Conservation (phyloP, 2,113 vertebrate species). For the Mustela lutreola region DNA sequence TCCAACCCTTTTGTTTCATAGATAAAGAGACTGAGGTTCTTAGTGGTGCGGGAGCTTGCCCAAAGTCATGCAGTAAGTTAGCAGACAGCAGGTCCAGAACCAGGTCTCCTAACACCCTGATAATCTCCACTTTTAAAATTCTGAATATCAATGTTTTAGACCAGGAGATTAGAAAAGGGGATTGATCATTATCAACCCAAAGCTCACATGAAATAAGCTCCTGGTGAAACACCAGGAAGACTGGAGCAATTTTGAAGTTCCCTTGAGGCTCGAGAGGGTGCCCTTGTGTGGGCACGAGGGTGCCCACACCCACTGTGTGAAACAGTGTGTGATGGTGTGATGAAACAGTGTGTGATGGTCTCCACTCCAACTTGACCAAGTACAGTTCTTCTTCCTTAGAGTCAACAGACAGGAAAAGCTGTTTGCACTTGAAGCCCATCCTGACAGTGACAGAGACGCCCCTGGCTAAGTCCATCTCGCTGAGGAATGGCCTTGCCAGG, state of each 20-base stretch:
- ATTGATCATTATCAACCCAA: not conserved
- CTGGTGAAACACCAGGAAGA: not conserved
- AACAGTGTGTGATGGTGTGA: fast-evolving
- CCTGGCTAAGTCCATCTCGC: slow-evolving; percentile 73
- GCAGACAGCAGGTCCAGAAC: not conserved
- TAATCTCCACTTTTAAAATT: not conserved
- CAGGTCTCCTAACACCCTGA: not conserved
- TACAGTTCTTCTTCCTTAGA: slow-evolving; percentile 50
- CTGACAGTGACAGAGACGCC: slow-evolving; percentile 70
- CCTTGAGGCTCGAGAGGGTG: no score
- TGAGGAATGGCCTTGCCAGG: slow-evolving; percentile 80
- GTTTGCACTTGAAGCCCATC: slow-evolving; percentile 75
- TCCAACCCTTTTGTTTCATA: not conserved
- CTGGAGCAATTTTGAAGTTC: not conserved
- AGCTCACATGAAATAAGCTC: not conserved
- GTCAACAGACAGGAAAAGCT: slow-evolving; percentile 69
- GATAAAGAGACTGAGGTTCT: not conserved
- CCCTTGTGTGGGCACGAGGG: no score
- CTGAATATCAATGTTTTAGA: not conserved
- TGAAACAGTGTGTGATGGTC: fast-evolving
- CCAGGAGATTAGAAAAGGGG: not conserved
- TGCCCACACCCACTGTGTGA: not conserved
- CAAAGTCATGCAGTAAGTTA: not conserved
- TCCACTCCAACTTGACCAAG: not conserved
- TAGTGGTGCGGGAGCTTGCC: not conserved